Conservation (phyloP, 2,113 vertebrate genomes). For the Brachyhypopomus occidentalis region DNA sequence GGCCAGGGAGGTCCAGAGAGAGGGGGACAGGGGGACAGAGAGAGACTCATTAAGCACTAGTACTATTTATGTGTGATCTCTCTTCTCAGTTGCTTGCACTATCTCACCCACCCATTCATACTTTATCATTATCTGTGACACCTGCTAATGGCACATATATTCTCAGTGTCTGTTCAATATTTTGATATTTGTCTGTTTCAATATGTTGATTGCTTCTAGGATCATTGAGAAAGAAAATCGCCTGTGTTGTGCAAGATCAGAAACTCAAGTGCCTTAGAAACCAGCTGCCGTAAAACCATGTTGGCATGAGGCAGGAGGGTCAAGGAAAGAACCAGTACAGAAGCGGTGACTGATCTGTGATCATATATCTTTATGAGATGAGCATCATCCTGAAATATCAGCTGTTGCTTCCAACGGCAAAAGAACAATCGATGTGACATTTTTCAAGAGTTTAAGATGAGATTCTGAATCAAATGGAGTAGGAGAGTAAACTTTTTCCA, state of each 20-base stretch:
- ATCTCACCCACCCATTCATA: conserved; percentile 18
- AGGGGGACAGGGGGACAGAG: conserved; percentile 8
- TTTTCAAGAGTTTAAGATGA: neutral
- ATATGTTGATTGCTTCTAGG: neutral
- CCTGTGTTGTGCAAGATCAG: too few species aligned
- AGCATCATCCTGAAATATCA: too few species aligned
- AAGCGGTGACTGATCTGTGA: too few species aligned
- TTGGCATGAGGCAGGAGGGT: neutral
- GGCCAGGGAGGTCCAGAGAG: neutral
- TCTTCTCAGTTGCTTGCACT: neutral
- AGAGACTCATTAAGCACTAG: conserved; percentile 38
- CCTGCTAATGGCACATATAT: neutral
- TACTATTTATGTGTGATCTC: conserved; percentile 20
- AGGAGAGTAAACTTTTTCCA: neutral
- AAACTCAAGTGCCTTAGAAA: too few species aligned
- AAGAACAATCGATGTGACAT: too few species aligned
- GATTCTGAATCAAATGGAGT: neutral
- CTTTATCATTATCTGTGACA: conserved; percentile 36
- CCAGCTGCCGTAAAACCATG: too few species aligned
- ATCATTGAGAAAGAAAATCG: neutral
- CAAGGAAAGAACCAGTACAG: too few species aligned
- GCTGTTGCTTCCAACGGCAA: too few species aligned
- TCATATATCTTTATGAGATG: too few species aligned
- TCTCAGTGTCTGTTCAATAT: neutral
- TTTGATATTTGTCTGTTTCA: neutral